Evolutionary conservation across 2,797 vertebrate genomes (phyloP).

Genomic region (Rachycentron canadum): DNA sequence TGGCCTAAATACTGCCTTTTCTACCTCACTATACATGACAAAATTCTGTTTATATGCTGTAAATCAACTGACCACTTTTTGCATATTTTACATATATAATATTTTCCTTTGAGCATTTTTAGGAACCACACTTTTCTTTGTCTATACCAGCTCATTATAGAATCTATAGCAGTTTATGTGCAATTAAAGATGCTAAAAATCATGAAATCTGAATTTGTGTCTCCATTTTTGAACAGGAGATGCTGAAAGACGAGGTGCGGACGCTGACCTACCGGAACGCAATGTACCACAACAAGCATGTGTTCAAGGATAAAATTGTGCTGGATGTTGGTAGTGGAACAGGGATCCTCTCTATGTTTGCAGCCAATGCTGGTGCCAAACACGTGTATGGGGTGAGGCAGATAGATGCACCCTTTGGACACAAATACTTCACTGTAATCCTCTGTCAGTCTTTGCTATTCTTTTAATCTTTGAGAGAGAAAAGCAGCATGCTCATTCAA

Average conservation of each 20-base stretch:
- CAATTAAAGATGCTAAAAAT: background rate
- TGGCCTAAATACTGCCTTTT: conserved; percentile 73
- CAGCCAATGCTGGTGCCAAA: conserved; percentile 97
- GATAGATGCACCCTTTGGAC: conserved; percentile 7
- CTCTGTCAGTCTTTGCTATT: background rate
- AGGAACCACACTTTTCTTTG: background rate
- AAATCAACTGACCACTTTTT: background rate
- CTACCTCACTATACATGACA: conserved; percentile 13
- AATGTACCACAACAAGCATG: conserved; percentile 99
- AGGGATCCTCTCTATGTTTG: conserved; percentile 98
- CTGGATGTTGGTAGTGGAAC: conserved; percentile 98
- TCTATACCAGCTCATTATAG: background rate
- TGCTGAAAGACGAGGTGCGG: conserved; percentile 98
- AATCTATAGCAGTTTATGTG: background rate
- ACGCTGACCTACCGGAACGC: conserved; percentile 98
- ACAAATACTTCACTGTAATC: background rate
- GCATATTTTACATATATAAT: background rate
- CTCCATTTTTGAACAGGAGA: conserved; percentile 87
- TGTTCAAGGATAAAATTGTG: conserved; percentile 98
- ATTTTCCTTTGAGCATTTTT: conserved; percentile 16
- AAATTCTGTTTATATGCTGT: conserved; percentile 5
- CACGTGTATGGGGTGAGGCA: conserved; percentile 96
- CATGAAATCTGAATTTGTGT: background rate
- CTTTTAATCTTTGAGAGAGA: conserved; percentile 4
- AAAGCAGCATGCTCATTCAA: background rate